Evolutionary conservation across 2,113 vertebrate genomes (phyloP).

Genomic region (Globicephala melas): DNA sequence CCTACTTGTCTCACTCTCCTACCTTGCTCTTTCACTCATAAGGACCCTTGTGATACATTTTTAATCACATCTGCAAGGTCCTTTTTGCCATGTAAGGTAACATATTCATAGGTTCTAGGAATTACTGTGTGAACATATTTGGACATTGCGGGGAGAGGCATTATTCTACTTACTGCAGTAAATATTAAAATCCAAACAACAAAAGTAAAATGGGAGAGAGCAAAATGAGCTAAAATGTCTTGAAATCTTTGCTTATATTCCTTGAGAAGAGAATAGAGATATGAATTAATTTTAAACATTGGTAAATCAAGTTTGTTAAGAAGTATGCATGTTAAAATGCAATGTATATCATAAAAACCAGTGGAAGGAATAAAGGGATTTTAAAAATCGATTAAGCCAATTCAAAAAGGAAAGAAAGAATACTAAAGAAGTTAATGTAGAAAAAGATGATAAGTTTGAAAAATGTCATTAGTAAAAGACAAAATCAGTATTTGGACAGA

Average conservation of each 20-base stretch:
- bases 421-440: neutral
- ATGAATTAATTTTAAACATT: neutral
- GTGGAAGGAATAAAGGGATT: neutral
- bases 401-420: neutral
- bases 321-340: neutral
- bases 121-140: neutral
- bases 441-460: neutral
- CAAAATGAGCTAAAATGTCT: neutral
- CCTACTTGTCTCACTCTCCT: neutral
- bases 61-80: neutral
- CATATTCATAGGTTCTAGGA: neutral
- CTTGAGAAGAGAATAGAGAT: neutral
- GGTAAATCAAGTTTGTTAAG: neutral
- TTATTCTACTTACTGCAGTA: neutral
- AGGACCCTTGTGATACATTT: no score
- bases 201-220: neutral
- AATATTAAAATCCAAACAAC: neutral
- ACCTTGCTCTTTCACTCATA: neutral
- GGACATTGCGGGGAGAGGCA: accelerated
- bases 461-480: neutral
- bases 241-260: neutral
- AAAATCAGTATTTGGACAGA: neutral
- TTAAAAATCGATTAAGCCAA: neutral
- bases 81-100: neutral
- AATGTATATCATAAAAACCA: neutral